Percentiles rank a stretch among this genome's conserved stretches.
phyloP scores from a whole-genome alignment of 2,797 vertebrate species.

The Perodicticus potto region DNA sequence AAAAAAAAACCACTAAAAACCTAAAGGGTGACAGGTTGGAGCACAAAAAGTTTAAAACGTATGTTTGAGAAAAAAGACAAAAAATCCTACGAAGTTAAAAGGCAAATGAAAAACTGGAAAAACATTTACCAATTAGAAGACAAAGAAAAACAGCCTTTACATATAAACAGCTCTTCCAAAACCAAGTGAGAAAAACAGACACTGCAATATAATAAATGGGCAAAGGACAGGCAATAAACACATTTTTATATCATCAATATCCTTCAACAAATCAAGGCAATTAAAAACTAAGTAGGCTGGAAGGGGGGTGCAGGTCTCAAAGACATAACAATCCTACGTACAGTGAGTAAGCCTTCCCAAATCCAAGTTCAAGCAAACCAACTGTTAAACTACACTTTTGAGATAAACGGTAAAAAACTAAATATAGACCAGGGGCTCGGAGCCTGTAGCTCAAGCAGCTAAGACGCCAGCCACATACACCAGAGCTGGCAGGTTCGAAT shows the following conservation, averaged over 20 bases:
- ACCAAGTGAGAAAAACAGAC: conserved; percentile 23
- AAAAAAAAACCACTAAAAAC: conserved; percentile 41
- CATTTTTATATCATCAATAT: conserved; percentile 11
- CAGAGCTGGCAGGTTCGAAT: no score
- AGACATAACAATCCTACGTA: not conserved
- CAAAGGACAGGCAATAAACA: conserved; percentile 32
- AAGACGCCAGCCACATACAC: no score
- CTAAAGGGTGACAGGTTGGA: not conserved
- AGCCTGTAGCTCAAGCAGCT: no score
- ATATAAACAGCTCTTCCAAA: conserved; percentile 48
- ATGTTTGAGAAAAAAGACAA: not conserved
- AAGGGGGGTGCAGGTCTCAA: not conserved
- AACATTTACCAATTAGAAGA: conserved; percentile 37
- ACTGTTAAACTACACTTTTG: not conserved
- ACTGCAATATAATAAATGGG: conserved; percentile 28
- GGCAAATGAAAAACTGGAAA: conserved; percentile 58
- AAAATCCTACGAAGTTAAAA: not conserved
- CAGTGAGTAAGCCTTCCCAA: not conserved
- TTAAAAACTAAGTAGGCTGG: not conserved
- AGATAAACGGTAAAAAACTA: not conserved
- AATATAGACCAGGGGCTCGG: not conserved
- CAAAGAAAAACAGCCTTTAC: not conserved
- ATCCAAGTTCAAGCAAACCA: conserved; percentile 17
- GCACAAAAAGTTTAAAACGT: conserved; percentile 44
- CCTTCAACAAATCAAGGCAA: not conserved